phyloP scores from a whole-genome alignment of 2,797 vertebrate genomes.

The Mus spretus region DNA sequence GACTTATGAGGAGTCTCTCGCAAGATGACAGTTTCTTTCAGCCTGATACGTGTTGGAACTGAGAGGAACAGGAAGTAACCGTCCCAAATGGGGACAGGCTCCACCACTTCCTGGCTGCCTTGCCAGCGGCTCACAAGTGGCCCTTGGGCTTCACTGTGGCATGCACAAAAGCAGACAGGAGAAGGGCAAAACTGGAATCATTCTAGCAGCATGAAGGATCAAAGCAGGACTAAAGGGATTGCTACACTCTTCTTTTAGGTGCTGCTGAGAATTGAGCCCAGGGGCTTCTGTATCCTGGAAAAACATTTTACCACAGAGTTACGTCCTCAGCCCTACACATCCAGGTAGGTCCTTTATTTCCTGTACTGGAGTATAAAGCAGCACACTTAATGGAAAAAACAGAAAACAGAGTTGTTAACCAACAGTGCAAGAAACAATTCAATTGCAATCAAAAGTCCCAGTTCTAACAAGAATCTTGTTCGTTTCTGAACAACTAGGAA shows the following conservation, averaged over 20 bases:
- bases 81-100: background rate
- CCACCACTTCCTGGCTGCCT: conserved; percentile 18
- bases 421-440: conserved; percentile 66
- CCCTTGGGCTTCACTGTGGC: background rate
- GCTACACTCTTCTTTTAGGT: background rate
- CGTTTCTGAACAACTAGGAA: conserved; percentile 82
- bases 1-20: conserved; percentile 80
- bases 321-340: background rate
- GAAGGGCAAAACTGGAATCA: conserved; percentile 59
- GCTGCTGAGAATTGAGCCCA: background rate
- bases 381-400: conserved; percentile 77
- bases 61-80: conserved; percentile 60
- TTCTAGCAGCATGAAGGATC: conserved; percentile 8
- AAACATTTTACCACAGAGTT: background rate
- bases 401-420: conserved; percentile 47
- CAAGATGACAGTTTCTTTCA: conserved; percentile 65
- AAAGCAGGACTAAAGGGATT: conserved; percentile 63
- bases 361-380: conserved; percentile 54
- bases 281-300: background rate
- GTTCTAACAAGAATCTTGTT: conserved; percentile 74
- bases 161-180: background rate
- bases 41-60: conserved; percentile 31
- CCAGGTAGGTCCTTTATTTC: conserved; percentile 53
- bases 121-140: conserved; percentile 56
- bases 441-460: conserved; percentile 74